Evolutionary conservation across 2,113 vertebrate genomes (phyloP).

Genomic region (Tringa solitaria): DNA sequence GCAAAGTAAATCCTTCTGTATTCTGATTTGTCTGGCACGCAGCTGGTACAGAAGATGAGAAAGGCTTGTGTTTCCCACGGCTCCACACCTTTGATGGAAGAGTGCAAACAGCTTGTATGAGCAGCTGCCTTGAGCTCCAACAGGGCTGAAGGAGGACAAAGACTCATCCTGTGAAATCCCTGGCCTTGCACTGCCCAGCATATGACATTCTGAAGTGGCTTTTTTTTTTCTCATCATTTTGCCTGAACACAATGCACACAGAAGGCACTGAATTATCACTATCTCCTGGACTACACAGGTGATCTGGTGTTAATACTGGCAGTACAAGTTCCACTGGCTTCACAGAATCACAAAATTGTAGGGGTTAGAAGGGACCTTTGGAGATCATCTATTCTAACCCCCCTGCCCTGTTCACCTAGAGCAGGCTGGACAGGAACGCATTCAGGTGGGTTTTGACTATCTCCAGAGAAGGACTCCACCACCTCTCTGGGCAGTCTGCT

Average conservation of each 20-base stretch:
- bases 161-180: neutral
- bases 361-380: no score
- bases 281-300: fast-evolving
- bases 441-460: no score
- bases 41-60: neutral
- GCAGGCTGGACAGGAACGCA: no score
- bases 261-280: neutral
- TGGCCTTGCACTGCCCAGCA: fast-evolving
- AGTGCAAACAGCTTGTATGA: neutral
- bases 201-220: neutral
- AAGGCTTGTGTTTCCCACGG: neutral
- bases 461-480: no score
- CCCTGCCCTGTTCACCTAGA: no score
- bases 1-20: neutral
- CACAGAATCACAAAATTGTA: no score
- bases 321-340: neutral
- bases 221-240: neutral
- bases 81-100: neutral
- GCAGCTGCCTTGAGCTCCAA: neutral
- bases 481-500: no score
- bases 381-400: no score
- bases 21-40: neutral
- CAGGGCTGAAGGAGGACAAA: neutral
- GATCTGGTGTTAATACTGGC: neutral
- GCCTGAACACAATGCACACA: fast-evolving